Evolutionary conservation across 2,113 vertebrate species (phyloP), one percentile per base, ranked within the genome.

Genomic region (Dicaeum eximium): DNA sequence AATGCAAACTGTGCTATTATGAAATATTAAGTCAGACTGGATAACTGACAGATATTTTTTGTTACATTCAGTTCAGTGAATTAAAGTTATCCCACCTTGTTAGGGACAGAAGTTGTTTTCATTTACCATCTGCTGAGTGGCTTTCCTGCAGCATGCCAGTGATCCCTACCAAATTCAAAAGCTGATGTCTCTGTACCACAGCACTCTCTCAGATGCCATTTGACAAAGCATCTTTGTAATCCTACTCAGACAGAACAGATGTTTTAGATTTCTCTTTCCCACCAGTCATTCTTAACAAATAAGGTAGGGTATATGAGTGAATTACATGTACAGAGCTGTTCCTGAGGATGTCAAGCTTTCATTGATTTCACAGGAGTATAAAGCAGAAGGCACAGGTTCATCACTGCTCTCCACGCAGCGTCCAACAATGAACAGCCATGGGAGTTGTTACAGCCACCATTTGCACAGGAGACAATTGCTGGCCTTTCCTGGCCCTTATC

Each of bases 391-490:
- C 44, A 57, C 28, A 74, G 19, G 40, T 53, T 51, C 45, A 67
- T 23, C 31, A 10, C 37, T 6, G 7, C 24, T 74, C 44, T 40
- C 20, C 9, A 4, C 2, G 1, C 8, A 40, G 8, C 1, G 11
- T 13, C 30, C 42, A 64, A 12, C 42, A 47, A 18, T 6, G 35
- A 93, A 7, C 6, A 61, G 48, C 20, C 30, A 10, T 2, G 4
- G 16, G 28, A 53, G 47, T 11, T 69, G 28, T 11, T 65, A 13
- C 2, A 2, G 18, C 25, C 20, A 5, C 40, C 54, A 10, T n/a
- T 80, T 24, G 13, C 4, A 1, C 5, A 2, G n/a, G 19, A 50
- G 33, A 53, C 28, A 62, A 21, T 1, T 67, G 12, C 25, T 51
- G 28, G 5, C 12, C 20, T 24, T 57, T 64, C 38, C 79, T 35